These are phyloP conservation scores for Clarias gariepinus DNA, from an alignment of 2,113 vertebrate genomes.

Conservation along the genomic window DNA sequence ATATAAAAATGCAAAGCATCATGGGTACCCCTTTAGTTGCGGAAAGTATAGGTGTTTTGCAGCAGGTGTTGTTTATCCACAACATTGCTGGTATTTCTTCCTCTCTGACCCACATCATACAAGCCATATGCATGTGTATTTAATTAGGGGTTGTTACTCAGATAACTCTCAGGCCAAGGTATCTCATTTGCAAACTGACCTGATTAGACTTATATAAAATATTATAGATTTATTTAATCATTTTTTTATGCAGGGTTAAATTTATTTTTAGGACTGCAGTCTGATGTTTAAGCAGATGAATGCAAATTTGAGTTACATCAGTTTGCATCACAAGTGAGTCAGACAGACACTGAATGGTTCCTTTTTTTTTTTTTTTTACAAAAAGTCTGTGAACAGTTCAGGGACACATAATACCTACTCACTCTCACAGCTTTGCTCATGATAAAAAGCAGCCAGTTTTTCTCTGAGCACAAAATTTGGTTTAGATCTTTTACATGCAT, in stretches of 20 bases:
- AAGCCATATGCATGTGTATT: background rate
- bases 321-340: background rate
- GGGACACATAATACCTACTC: background rate
- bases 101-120: background rate
- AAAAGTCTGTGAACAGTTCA: background rate
- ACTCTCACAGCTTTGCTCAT: background rate
- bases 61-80: background rate
- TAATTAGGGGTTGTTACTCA: background rate
- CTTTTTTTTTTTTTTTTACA: background rate
- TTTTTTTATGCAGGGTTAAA: background rate
- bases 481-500: background rate
- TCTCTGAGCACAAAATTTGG: background rate
- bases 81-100: background rate
- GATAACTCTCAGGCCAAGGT: background rate
- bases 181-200: background rate
- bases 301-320: background rate
- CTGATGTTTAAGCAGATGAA: constrained; percentile 2
- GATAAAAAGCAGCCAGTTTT: background rate
- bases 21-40: background rate
- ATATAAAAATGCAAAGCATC: background rate
- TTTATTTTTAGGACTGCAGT: background rate
- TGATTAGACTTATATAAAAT: background rate
- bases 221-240: background rate
- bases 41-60: background rate
- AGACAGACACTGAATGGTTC: background rate